Percentiles rank a stretch among this genome's conserved stretches.
Conservation (phyloP, 2,113 vertebrate species). For the Triplophysa tibetana region DNA sequence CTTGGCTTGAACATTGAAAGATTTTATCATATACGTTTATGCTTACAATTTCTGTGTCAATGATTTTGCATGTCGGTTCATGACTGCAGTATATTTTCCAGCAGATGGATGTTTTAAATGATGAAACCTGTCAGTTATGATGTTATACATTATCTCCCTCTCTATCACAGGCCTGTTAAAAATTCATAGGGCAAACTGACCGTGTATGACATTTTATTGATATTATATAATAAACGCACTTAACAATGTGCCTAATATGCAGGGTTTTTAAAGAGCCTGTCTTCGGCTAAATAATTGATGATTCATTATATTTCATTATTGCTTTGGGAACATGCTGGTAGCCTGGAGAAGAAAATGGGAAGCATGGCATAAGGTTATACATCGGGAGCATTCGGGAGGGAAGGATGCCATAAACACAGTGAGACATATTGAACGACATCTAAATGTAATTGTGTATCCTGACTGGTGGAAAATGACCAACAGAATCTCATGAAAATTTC, state of each 20-base stretch:
- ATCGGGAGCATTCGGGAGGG: too few relatives aligned
- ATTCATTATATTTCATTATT: neutral
- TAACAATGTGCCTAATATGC: neutral
- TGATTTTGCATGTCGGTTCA: conserved; percentile 30
- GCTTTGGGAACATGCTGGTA: neutral
- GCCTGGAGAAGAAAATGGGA: neutral
- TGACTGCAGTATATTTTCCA: conserved; percentile 22
- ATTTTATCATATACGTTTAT: neutral
- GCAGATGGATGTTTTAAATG: conserved; percentile 47
- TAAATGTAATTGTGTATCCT: too few relatives aligned
- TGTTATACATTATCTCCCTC: conserved; percentile 56
- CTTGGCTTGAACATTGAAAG: neutral
- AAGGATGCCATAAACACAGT: too few relatives aligned
- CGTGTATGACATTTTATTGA: conserved; percentile 55
- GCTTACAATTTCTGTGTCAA: conserved; percentile 7
- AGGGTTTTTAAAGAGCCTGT: neutral
- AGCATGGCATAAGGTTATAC: neutral
- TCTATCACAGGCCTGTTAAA: conserved; percentile 46
- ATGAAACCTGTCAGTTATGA: conserved; percentile 53
- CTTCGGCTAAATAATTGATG: neutral
- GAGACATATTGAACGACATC: too few relatives aligned
- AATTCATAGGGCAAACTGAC: conserved; percentile 54
- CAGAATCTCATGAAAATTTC: too few relatives aligned
- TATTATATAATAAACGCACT: conserved; percentile 39
- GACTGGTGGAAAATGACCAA: too few relatives aligned